Evolutionary conservation across 2,113 vertebrate species (phyloP), one percentile per base, ranked within the genome.

Genomic region (Parotia lawesii): DNA sequence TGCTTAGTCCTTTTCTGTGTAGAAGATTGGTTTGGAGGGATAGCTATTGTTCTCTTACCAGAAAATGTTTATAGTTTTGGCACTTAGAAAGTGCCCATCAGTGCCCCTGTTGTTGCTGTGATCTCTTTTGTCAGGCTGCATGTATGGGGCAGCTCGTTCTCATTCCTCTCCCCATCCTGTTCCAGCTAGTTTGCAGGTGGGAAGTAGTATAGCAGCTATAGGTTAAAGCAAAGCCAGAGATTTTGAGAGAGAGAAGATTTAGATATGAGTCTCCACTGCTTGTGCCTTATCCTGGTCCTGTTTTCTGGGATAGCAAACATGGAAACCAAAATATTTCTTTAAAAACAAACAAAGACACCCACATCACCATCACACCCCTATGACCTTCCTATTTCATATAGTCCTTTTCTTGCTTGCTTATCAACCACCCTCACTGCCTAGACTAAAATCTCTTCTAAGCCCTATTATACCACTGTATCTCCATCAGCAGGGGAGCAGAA

Each of bases 401-500:
- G 37, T 87, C 20, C 9, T 86, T 85, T 80, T 56, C 40, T 62
- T 76, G 27, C 76, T 72, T 89, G 28, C 74, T 95, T 84, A 72
- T 91, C 88, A 75, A 47, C 74, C n/a, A 29, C 61, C 47, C 85
- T 90, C 71, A 47, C 84, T 91, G 74, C 56, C 75, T 84, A 67
- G 51, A 74, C 95, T 78, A 82, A 94, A 61, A 73, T 88, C 64
- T 94, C 62, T 53, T 69, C 73, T 75, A 89, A 95, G 58, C 86
- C 64, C 56, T 89, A n/a, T 93, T 89, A 66, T 85, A 58, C 66
- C 60, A 45, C 64, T 71, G 35, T 62, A 58, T 71, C 64, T 90
- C 69, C 62, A 75, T 90, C 77, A 88, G 72, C 74, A 89, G 78
- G 81, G 85, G 74, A 94, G 77, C 21, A 77, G 56, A 70, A 69